phyloP scores from a whole-genome alignment of 2,797 vertebrate species.

The Siniperca scherzeri region DNA sequence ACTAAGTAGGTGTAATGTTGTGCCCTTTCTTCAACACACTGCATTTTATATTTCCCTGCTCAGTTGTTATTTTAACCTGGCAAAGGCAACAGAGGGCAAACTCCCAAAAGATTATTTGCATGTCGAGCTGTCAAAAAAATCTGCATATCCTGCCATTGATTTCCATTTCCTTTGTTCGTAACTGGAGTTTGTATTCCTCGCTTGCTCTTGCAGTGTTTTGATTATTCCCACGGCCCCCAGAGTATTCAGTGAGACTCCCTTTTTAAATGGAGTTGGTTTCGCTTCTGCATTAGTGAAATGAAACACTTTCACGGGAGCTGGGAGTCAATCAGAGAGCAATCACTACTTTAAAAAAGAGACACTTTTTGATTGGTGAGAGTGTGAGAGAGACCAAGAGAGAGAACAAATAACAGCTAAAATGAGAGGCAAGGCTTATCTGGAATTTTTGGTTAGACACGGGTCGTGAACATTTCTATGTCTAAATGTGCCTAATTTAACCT shows the following conservation, averaged over 20 bases:
- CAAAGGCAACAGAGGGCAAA: slow-evolving; percentile 68
- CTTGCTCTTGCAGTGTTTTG: slow-evolving; percentile 72
- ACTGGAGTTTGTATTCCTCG: slow-evolving; percentile 77
- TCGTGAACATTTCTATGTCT: not conserved
- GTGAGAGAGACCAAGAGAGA: slow-evolving; percentile 7
- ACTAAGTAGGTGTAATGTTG: slow-evolving; percentile 73
- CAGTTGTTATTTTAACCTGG: slow-evolving; percentile 75
- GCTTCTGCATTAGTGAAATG: slow-evolving; percentile 79
- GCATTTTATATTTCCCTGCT: slow-evolving; percentile 62
- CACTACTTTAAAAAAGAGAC: slow-evolving; percentile 47
- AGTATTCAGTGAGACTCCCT: slow-evolving; percentile 71
- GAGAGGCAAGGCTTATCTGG: not conserved
- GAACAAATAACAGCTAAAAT: slow-evolving; percentile 42
- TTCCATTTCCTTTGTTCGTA: slow-evolving; percentile 82
- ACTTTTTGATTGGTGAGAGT: slow-evolving; percentile 57
- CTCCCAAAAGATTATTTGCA: slow-evolving; percentile 76
- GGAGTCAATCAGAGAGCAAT: slow-evolving; percentile 71
- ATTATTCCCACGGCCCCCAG: slow-evolving; percentile 74
- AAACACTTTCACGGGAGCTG: slow-evolving; percentile 70
- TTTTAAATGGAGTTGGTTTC: slow-evolving; percentile 75
- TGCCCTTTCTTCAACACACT: slow-evolving; percentile 63
- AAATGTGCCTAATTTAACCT: slow-evolving; percentile 18
- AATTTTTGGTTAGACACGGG: slow-evolving; percentile 18
- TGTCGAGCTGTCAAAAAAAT: slow-evolving; percentile 77
- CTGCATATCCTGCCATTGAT: slow-evolving; percentile 81